Conservation (phyloP, 2,113 vertebrate species). For the Nothoprocta pentlandii region DNA sequence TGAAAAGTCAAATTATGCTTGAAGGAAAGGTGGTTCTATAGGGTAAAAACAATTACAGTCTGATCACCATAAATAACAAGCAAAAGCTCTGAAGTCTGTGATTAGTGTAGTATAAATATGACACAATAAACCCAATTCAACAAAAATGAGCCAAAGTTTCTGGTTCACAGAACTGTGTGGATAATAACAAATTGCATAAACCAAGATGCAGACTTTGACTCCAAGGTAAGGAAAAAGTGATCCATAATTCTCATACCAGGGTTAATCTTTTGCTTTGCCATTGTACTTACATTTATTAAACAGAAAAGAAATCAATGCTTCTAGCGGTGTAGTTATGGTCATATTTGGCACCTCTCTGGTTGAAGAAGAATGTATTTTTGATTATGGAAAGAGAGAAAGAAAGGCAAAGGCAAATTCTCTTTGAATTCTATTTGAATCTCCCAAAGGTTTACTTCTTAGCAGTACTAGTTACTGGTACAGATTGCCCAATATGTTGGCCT, state of each 20-base stretch:
- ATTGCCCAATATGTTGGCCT: not conserved
- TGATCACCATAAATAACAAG: not conserved
- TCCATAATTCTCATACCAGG: not conserved
- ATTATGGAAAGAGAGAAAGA: not conserved
- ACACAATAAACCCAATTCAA: not conserved
- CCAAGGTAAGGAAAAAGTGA: not conserved
- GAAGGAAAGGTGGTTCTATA: not conserved
- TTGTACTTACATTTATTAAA: not conserved
- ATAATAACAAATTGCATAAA: not conserved
- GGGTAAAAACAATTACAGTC: not conserved
- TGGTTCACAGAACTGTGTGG: not conserved
- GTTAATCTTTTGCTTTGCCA: not conserved
- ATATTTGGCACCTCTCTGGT: not conserved
- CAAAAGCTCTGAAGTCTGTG: not conserved
- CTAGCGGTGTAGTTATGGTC: not conserved
- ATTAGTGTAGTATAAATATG: not conserved
- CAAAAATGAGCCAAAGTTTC: not conserved
- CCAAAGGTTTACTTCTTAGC: not conserved
- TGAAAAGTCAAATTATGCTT: not conserved
- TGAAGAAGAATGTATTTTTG: not conserved
- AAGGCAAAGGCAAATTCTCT: not conserved
- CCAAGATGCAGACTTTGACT: not conserved
- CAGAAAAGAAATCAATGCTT: not conserved
- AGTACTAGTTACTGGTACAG: not conserved
- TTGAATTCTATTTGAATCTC: not conserved